Base-by-base conservation (phyloP, 2,888 invertebrate species). In the Galerucella pusilla region DNA sequence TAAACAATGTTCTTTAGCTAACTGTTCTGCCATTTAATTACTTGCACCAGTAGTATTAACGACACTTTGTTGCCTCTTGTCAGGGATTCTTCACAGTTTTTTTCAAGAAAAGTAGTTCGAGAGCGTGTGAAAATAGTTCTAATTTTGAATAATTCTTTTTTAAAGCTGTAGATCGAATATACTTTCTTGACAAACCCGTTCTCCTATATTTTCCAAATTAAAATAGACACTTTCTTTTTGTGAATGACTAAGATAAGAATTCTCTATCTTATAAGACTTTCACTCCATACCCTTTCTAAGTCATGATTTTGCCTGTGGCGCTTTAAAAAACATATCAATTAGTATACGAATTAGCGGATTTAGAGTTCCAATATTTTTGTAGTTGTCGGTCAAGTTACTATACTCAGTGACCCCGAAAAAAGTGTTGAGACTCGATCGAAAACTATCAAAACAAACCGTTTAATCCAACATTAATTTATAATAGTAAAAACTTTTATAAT, bases 281-380 rank as follows among this genome's bases (percentile, higher is more conserved):
- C 77, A 78, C 77, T 78, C 46, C 67, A 59, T 76, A 74, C 71
- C 74, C 71, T 78, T 78, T 78, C 78, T 76, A 76, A 74, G 76
- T 74, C 74, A 74, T 72, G 60, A 71, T 71, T 65, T 66, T 57
- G 75, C 73, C 64, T 71, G n/a, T 11, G 72, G 73, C 67, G 9
- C 20, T 75, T 46, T 67, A 52, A 68, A 52, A 59, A 73, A 73
- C 70, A 75, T 70, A 66, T 60, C 66, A 67, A 35, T 63, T 68
- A 35, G 61, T 46, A 60, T 63, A 46, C 14, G 72, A 72, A 66
- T 66, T 66, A 42, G 28, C 72, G 49, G 59, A 59, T 72, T 67
- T 16, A 45, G 42, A 57, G 46, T 52, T 42, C 42, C 7, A 63
- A 35, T 63, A 57, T 9, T 35, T 9, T 45, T 2, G 45, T 64